Evolutionary conservation across 2,797 vertebrate species (phyloP), one percentile per base, ranked within the genome.

Genomic region (Pseudochirops cupreus): DNA sequence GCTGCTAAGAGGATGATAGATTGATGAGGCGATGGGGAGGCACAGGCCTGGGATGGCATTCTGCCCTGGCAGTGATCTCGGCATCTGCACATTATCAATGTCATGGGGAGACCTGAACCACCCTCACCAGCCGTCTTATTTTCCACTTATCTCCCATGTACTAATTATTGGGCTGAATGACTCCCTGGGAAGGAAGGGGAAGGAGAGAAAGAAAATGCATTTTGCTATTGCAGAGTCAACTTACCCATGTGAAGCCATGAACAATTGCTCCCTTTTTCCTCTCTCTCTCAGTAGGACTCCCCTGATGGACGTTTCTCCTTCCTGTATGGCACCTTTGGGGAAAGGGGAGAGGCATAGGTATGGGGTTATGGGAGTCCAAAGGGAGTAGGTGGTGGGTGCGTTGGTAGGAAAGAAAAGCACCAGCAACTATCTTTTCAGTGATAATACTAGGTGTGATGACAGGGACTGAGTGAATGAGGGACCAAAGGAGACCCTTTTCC

Each of bases 1-100:
- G 97, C 92, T 94, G 98, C 98, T 98, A 98, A 99, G 97, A 98
- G 92, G 98, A 98, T 99, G 99, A 99, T 98, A 98, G 98, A 99
- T 99, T 98, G 98, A 99, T 99, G 98, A 99, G 98, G 98, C 97
- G 94, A 98, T 96, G 67, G 94, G 98, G 98, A 98, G 98, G 98
- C 96, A 96, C 39, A 98, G 96, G 97, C 97, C 96, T 90, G 93
- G 94, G 91, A 97, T 98, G 98, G 97, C 97, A 93, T 97, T 95
- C 97, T 97, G 95, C 97, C 97, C 97, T 95, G 96, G 98, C 98
- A 98, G 97, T 98, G 98, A 98, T 98, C 98, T 98, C 98, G 98
- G 98, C 96, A 96, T 98, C 97, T 98, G 97, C 97, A 96, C 95
- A 95, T 98, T 98, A 98, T 98, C 98, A 97, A 94, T 97, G 97